Percentiles rank a stretch among this genome's conserved stretches.
Conservation (phyloP, 2,113 vertebrate genomes). For the Muscicapa adusta region DNA sequence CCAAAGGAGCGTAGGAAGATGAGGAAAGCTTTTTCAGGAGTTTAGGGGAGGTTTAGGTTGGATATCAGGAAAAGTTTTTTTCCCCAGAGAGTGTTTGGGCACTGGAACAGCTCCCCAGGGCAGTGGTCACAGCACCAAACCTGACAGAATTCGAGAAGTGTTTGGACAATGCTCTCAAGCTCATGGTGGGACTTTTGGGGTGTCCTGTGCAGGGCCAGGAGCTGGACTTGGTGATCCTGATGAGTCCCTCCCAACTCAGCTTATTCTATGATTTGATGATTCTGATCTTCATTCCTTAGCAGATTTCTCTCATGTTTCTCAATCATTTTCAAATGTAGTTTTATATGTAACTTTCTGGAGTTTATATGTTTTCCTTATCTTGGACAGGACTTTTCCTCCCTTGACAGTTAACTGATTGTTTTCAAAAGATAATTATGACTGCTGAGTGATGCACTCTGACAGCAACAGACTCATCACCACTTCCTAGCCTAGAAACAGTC, state of each 20-base stretch:
- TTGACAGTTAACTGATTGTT: not conserved
- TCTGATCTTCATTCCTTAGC: not conserved
- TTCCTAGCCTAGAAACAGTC: not conserved
- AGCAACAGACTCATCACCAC: not conserved
- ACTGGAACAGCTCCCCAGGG: not conserved
- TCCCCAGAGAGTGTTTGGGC: fast-evolving
- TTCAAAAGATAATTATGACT: not conserved
- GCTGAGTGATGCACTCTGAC: not conserved
- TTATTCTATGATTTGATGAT: not conserved
- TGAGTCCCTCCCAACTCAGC: not conserved
- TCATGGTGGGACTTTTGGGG: not conserved
- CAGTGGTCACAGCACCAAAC: not conserved
- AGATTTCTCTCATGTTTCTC: not conserved
- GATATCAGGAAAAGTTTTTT: not conserved
- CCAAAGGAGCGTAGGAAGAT: not conserved
- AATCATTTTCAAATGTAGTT: not conserved
- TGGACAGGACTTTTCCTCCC: not conserved
- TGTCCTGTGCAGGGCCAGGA: not conserved
- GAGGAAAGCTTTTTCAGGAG: not conserved
- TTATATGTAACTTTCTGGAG: not conserved
- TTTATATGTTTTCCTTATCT: not conserved
- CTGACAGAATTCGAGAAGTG: not conserved
- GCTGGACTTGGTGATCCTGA: fast-evolving
- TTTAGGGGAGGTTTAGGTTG: not conserved
- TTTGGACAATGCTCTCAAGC: not conserved